Percentiles rank a stretch among this genome's conserved stretches.
Conservation (phyloP, 2,888 invertebrate species). For the Conus canariensis region DNA sequence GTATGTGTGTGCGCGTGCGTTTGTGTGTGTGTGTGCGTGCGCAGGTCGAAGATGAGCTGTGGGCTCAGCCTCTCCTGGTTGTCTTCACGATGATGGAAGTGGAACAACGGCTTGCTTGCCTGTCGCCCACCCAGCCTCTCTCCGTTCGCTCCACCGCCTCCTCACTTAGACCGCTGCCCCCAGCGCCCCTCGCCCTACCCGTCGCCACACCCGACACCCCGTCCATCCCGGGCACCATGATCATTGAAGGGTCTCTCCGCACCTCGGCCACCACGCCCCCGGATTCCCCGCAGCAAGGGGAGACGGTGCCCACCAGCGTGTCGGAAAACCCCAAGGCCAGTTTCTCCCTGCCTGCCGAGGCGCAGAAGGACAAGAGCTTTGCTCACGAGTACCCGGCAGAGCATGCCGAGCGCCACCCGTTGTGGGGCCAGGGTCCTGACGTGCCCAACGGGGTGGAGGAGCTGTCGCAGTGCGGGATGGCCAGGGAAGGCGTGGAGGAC, state of each 20-base stretch:
- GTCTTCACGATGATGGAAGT: slow-evolving; percentile 52
- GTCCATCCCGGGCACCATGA: slow-evolving; percentile 45
- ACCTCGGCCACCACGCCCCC: slow-evolving; percentile 46
- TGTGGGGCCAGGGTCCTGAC: slow-evolving; percentile 28
- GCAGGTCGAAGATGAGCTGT: slow-evolving; percentile 35
- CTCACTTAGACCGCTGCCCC: slow-evolving; percentile 25
- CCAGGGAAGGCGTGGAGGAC: slow-evolving; percentile 33
- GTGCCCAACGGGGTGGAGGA: slow-evolving; percentile 29
- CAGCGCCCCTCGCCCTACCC: slow-evolving; percentile 32
- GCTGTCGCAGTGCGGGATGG: slow-evolving; percentile 21
- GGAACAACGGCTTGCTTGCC: slow-evolving; percentile 30
- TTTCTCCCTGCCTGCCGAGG: not conserved
- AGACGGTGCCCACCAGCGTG: slow-evolving; percentile 45
- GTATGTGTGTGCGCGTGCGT: not conserved
- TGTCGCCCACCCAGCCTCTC: slow-evolving; percentile 46
- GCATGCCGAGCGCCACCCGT: not conserved
- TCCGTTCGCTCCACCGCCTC: slow-evolving; percentile 38
- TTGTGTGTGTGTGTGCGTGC: not conserved
- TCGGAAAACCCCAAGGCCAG: not conserved
- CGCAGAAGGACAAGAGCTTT: slow-evolving; percentile 19
- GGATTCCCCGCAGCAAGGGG: slow-evolving; percentile 52
- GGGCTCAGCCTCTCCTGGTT: not conserved
- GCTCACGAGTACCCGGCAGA: not conserved
- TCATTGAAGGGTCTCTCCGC: slow-evolving; percentile 48
- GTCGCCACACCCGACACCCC: slow-evolving; percentile 2